Evolutionary conservation across 2,797 vertebrate genomes (phyloP).

Genomic region (Danio tinwini): DNA sequence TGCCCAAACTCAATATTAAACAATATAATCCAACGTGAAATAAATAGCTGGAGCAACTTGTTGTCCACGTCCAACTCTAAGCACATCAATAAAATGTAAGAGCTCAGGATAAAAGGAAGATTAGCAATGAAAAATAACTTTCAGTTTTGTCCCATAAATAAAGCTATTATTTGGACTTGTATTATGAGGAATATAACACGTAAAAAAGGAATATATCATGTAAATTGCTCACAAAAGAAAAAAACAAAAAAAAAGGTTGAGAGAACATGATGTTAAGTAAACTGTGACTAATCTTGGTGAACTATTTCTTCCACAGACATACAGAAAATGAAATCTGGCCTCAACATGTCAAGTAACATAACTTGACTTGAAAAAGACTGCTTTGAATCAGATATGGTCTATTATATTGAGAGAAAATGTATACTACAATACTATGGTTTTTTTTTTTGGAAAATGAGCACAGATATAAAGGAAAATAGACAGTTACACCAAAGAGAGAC

Average conservation of each 20-base stretch:
- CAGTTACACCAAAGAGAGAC: slow-evolving; percentile 6
- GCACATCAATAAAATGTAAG: background rate
- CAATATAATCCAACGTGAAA: no score
- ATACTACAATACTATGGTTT: slow-evolving; percentile 2
- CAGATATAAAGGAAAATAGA: slow-evolving; percentile 18
- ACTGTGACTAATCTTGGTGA: background rate
- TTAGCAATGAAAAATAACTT: background rate
- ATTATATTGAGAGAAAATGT: background rate
- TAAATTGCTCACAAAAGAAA: background rate
- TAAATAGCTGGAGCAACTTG: no score
- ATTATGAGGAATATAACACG: no score
- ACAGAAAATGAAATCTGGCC: slow-evolving; percentile 9
- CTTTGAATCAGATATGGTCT: background rate
- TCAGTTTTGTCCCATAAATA: background rate
- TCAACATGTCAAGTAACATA: background rate
- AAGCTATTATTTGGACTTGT: background rate
- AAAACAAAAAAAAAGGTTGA: background rate
- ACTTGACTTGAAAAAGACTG: slow-evolving; percentile 13
- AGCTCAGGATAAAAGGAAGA: background rate
- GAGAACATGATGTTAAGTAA: background rate
- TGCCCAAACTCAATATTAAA: no score
- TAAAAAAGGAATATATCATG: background rate
- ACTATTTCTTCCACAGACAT: background rate
- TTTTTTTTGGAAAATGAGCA: background rate
- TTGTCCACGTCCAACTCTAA: no score